These are phyloP conservation scores for Dolichomitus sp. DNA, from an alignment of 2,888 invertebrate species.

Conservation along the genomic window DNA sequence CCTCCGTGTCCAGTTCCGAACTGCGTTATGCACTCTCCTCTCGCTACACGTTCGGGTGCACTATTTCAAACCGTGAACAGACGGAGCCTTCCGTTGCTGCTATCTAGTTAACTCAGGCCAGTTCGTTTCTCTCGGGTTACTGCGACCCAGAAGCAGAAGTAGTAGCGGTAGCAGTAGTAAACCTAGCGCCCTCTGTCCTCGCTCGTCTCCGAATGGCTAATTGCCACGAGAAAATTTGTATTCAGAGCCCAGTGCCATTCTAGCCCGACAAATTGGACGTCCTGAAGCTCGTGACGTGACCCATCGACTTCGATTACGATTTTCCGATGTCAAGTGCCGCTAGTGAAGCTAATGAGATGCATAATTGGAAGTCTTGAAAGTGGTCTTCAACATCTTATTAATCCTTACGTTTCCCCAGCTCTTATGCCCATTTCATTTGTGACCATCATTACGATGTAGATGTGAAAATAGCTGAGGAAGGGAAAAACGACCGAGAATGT, in stretches of 20 bases:
- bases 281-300: constrained; percentile 41
- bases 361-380: neutral
- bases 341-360: neutral
- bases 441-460: neutral
- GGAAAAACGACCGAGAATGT: neutral
- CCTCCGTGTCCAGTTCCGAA: constrained; percentile 19
- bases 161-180: constrained; percentile 31
- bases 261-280: constrained; percentile 72
- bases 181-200: constrained; percentile 29
- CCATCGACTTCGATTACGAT: constrained; percentile 55
- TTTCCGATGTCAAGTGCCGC: constrained; percentile 15
- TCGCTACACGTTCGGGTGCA: constrained; percentile 58
- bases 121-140: constrained; percentile 68
- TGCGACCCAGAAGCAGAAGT: constrained; percentile 57
- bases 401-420: neutral
- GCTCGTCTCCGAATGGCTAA: constrained; percentile 75
- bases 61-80: constrained; percentile 73
- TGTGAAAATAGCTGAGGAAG: neutral
- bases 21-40: constrained; percentile 46
- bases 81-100: constrained; percentile 62
- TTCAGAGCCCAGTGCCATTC: constrained; percentile 75
- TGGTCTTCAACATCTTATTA: neutral
- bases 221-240: constrained; percentile 81
- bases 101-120: constrained; percentile 78
- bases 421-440: neutral